A percentile compares a stretch with the other conserved stretches of the same genome.
phyloP scores from a whole-genome alignment of 2,113 vertebrate species.

The Hemibagrus wyckioides region DNA sequence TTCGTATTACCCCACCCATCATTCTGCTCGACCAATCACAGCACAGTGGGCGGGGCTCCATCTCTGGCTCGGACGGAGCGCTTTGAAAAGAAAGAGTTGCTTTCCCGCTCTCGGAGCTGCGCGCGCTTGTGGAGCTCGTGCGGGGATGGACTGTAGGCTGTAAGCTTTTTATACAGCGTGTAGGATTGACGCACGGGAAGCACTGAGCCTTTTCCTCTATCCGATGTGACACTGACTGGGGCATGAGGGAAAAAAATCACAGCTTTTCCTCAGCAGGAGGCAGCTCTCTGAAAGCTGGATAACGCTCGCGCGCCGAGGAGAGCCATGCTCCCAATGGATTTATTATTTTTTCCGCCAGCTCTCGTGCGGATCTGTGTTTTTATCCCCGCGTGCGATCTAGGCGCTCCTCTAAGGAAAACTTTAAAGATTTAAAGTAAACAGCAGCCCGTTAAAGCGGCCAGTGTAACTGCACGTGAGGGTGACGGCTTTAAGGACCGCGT shows the following conservation, averaged over 20 bases:
- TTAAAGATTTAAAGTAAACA: not conserved
- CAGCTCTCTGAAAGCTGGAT: slow-evolving; percentile 35
- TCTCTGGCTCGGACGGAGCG: slow-evolving; percentile 52
- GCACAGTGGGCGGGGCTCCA: slow-evolving; percentile 61
- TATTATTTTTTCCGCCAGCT: slow-evolving; percentile 10
- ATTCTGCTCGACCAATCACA: slow-evolving; percentile 65
- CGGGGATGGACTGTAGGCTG: not conserved
- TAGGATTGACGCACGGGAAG: not conserved
- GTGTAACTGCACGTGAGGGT: not conserved
- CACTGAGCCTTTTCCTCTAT: not conserved
- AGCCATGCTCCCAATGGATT: slow-evolving; percentile 45
- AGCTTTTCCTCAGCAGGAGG: slow-evolving; percentile 58
- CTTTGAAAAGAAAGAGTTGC: slow-evolving; percentile 65
- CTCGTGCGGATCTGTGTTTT: slow-evolving; percentile 1
- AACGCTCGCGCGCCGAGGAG: slow-evolving; percentile 29
- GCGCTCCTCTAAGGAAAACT: not conserved
- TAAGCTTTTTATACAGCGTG: not conserved
- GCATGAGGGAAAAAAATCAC: slow-evolving; percentile 49
- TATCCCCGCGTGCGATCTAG: not conserved
- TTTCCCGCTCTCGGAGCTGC: slow-evolving; percentile 47
- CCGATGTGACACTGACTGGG: slow-evolving; percentile 4
- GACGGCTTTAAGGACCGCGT: not conserved
- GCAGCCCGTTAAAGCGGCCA: not conserved
- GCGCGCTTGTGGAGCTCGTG: not conserved
- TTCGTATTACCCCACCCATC: slow-evolving; percentile 11